These are phyloP conservation scores for Stichodactyla mertensii DNA, from an alignment of 64 coral and sea anemone genomes.

Conservation along the genomic window DNA sequence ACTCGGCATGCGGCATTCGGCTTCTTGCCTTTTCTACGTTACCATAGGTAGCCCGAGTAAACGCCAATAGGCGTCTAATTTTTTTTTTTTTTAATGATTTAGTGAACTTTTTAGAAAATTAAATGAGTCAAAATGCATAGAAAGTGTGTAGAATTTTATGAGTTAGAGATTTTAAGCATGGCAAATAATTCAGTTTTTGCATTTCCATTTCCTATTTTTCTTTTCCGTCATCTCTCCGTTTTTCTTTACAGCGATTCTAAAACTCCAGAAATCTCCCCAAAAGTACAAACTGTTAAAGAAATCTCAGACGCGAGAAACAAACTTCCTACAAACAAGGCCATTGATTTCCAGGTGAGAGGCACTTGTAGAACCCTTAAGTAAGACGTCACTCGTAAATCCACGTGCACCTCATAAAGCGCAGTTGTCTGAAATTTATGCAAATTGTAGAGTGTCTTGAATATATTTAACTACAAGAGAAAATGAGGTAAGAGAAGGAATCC, in stretches of 20 bases:
- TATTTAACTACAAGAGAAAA: no score
- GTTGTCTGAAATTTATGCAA: no score
- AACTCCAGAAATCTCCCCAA: neutral
- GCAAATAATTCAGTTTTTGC: neutral
- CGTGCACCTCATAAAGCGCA: neutral
- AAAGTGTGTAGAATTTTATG: no score
- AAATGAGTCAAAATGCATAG: no score
- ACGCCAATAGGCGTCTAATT: no score
- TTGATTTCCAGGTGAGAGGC: slow-evolving; percentile 25
- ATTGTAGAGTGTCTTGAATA: no score
- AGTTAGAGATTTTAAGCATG: neutral
- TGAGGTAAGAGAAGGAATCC: no score
- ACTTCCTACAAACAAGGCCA: slow-evolving; percentile 12
- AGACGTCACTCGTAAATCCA: neutral
- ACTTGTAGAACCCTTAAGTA: neutral
- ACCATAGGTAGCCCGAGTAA: no score
- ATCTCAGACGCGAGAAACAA: neutral
- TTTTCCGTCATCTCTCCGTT: neutral
- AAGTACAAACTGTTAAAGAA: slow-evolving; percentile 4
- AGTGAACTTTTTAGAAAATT: no score
- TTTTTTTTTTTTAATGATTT: neutral
- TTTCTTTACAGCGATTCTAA: neutral
- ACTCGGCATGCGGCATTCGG: no score
- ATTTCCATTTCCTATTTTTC: neutral
- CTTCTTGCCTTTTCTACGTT: no score